Base-by-base conservation (phyloP, 2,113 vertebrate genomes). In the Origma solitaria region DNA sequence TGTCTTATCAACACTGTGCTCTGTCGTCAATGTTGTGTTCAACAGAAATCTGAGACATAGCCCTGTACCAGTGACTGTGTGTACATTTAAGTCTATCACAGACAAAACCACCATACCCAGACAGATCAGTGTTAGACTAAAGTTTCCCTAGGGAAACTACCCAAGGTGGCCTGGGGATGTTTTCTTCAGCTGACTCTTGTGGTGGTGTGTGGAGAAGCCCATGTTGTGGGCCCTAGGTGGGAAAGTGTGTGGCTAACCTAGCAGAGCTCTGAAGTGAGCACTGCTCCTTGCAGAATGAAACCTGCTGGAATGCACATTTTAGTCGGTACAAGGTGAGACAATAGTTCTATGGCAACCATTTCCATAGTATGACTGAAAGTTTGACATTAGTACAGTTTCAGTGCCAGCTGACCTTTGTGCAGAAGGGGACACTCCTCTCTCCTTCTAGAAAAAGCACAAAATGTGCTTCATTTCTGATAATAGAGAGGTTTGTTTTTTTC, bases 201-300 rank as follows among this genome's bases (percentile, higher is more conserved):
- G 7, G n/a, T 66, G 13, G 25, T 44, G 16, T 38, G 17, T 86
- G 75, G 62, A 65, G 37, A 30, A 77, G 24, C 13, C 30, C 2
- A 1, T 15, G 23, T 58, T 25, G 8, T n/a, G 35, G 35, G 10
- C 35, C 18, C 7, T 30, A 2, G 30, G 4, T 66, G 28, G 45
- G n/a, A 35, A 68, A n/a, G 15, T 24, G 6, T 0, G 0, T 35
- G 37, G 11, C 47, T 83, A 24, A 30, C 11, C 2, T 47, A 31
- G 23, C 17, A 66, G 65, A 71, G 15, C 35, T 66, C 14, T 47
- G 23, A 9, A 44, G n/a, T n/a, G 38, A 50, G 37, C 21, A 1
- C 13, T 71, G 25, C 35, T 66, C 2, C 30, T 85, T 79, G 30
- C 13, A 5, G 23, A 30, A 20, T 37, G 51, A 57, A 78, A 50